Evolutionary conservation across 2,113 vertebrate species (phyloP).

Genomic region (Salvelinus alpinus): DNA sequence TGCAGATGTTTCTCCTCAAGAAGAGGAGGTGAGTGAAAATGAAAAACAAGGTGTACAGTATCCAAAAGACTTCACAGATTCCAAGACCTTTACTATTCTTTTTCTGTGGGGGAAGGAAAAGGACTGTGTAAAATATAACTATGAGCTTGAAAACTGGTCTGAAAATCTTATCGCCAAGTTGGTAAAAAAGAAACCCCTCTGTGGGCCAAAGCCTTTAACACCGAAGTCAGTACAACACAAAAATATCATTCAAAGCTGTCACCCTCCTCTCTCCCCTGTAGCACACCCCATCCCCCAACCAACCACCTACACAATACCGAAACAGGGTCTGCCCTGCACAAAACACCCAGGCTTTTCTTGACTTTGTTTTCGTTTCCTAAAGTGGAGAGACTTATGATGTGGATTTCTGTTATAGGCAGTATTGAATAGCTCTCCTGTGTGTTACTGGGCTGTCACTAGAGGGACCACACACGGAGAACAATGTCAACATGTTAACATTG

Average conservation of each 20-base stretch:
- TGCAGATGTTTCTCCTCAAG: constrained; percentile 64
- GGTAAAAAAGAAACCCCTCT: not conserved
- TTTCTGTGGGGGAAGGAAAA: not conserved
- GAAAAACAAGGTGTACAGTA: constrained; percentile 51
- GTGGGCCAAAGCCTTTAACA: not conserved
- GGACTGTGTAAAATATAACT: not conserved
- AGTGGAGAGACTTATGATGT: constrained; percentile 52
- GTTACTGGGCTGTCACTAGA: constrained; percentile 35
- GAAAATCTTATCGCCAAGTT: not conserved
- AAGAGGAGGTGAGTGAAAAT: constrained; percentile 59
- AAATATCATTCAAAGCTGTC: not conserved
- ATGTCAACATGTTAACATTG: constrained; percentile 47
- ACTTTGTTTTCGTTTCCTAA: constrained; percentile 58
- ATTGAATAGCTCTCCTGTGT: constrained; percentile 57
- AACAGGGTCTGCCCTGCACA: not conserved
- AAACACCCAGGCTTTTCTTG: not conserved
- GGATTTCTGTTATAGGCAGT: constrained; percentile 60
- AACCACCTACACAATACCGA: not conserved
- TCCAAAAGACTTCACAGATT: constrained; percentile 29
- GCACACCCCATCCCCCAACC: not conserved
- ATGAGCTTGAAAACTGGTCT: not conserved
- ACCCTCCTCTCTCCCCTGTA: not conserved
- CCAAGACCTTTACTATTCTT: not conserved
- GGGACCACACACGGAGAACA: constrained; percentile 56
- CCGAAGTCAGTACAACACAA: not conserved